A percentile compares a stretch with the other conserved stretches of the same genome.
These are phyloP conservation scores for Psilopsiagon aurifrons DNA, from an alignment of 2,113 vertebrate genomes.

Conservation along the genomic window DNA sequence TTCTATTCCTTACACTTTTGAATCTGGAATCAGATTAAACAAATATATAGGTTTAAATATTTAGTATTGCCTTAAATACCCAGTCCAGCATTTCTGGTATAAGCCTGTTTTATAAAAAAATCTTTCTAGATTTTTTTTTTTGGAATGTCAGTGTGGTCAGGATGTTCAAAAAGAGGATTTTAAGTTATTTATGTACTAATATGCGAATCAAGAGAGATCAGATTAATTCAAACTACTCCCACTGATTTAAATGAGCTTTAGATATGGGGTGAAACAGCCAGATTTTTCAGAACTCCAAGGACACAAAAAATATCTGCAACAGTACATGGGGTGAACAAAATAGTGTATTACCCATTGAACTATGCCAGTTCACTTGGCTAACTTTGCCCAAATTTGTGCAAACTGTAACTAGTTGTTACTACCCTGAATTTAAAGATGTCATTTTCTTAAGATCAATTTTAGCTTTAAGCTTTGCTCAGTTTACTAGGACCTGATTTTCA, in stretches of 20 bases:
- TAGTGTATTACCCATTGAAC: neutral
- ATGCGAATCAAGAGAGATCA: neutral
- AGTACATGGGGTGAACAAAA: neutral
- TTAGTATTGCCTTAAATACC: neutral
- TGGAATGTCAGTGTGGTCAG: neutral
- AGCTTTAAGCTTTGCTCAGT: neutral
- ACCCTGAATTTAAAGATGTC: neutral
- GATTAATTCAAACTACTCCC: neutral
- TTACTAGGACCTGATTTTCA: neutral
- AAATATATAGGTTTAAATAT: neutral
- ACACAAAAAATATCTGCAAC: neutral
- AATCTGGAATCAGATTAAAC: neutral
- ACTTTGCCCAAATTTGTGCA: neutral
- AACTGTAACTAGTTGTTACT: neutral
- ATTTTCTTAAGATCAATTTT: neutral
- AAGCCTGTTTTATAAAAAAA: neutral
- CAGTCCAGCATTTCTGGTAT: neutral
- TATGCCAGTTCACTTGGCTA: neutral
- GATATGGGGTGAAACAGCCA: neutral
- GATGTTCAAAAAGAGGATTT: neutral
- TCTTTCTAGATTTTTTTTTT: neutral
- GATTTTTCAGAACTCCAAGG: neutral
- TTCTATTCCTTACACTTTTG: neutral
- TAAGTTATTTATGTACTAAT: neutral
- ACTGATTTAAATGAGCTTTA: neutral